Evolutionary conservation across 2,797 vertebrate genomes (phyloP).

Genomic region (Odontamblyopus lacepedii): DNA sequence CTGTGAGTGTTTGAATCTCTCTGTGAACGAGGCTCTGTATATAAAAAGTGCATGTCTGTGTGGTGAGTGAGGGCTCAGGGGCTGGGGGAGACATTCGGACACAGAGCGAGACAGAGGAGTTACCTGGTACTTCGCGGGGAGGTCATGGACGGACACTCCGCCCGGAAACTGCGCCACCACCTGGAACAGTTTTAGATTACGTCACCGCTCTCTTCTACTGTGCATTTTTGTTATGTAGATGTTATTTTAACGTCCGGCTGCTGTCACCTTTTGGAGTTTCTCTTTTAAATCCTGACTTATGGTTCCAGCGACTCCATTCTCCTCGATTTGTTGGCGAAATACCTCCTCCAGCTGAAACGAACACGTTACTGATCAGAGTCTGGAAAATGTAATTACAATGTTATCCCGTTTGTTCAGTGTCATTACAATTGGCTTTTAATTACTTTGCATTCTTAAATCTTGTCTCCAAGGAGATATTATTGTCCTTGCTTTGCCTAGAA

Average conservation of each 20-base stretch:
- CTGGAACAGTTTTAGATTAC: constrained; percentile 49
- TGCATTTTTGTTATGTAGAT: background rate
- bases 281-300: constrained; percentile 82
- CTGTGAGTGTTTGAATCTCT: too few species aligned
- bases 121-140: constrained; percentile 86
- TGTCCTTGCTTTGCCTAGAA: too few species aligned
- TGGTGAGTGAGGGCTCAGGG: too few species aligned
- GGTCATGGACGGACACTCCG: constrained; percentile 80
- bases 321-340: constrained; percentile 77
- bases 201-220: background rate
- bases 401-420: too few species aligned
- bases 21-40: too few species aligned
- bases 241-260: background rate
- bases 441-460: too few species aligned
- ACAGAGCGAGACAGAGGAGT: background rate
- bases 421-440: too few species aligned
- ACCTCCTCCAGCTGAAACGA: constrained; percentile 80
- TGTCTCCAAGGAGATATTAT: too few species aligned
- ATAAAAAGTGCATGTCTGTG: too few species aligned
- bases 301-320: constrained; percentile 80
- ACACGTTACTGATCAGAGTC: background rate
- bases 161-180: constrained; percentile 72
- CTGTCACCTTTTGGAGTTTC: constrained; percentile 82
- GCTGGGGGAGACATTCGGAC: too few species aligned
- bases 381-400: too few species aligned